Evolutionary conservation across 2,888 invertebrate species (phyloP), one percentile per base, ranked within the genome.

Genomic region (Platycnemis pennipes): DNA sequence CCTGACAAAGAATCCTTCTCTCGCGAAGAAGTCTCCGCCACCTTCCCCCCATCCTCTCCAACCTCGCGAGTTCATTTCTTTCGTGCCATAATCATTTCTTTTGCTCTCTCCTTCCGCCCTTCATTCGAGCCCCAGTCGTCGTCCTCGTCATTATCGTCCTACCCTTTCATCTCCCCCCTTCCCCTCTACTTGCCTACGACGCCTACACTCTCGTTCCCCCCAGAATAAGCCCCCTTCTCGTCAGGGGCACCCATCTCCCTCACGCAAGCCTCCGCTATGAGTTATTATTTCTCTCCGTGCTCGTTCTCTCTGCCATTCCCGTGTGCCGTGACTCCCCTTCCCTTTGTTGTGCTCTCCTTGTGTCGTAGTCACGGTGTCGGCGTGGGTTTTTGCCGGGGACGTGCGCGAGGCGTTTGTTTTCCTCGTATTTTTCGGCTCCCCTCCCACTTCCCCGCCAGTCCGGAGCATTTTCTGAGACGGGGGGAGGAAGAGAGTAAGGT

Each of bases 31-130:
- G 77, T 77, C 77, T 37, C 63, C 63, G 16, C 5, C 31, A 37
- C 77, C 77, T 37, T 37, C 37, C 77, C 77, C 26, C n/a, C 63
- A 63, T 37, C 31, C 1, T 37, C 31, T 22, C 22, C 8, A 77
- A 31, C 77, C 77, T 37, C 77, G 11, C 77, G 77, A 77, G 77
- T 77, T 77, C 77, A 37, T 37, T 37, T n/a, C n/a, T 77, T 77
- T 77, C 77, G 77, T 77, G 37, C 77, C 77, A 16, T 77, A 77
- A 77, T 77, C 77, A 77, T 37, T 77, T 77, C 11, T 11, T 77
- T 37, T 63, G 7, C 63, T 37, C 77, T 16, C 77, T 77, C 77
- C 26, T 77, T n/a, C 63, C 77, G 11, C 26, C 77, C 77, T 37
- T 77, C 77, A 77, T 77, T 77, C n/a, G 37, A 37, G 8, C 16